Percentiles rank a stretch among this genome's conserved stretches.
These are phyloP conservation scores for Salarias fasciatus DNA, from an alignment of 2,797 vertebrate species.

Conservation along the genomic window DNA sequence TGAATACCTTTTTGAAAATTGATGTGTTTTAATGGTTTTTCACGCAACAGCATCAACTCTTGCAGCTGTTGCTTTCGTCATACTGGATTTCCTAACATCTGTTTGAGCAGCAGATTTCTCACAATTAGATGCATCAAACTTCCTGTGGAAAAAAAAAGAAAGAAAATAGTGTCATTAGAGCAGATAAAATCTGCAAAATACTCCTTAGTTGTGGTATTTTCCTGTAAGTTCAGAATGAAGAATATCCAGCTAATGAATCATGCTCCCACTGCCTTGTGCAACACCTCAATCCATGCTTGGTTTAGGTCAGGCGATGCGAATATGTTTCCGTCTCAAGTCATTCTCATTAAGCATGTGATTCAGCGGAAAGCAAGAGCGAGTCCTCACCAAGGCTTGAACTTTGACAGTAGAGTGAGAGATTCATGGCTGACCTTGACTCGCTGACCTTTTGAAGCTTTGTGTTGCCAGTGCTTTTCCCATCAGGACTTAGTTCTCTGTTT, in stretches of 20 bases:
- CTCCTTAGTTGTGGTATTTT: constrained; percentile 33
- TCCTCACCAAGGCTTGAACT: constrained; percentile 68
- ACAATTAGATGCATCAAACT: constrained; percentile 45
- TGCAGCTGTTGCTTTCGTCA: constrained; percentile 66
- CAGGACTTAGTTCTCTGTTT: background rate
- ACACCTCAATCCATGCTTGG: constrained; percentile 36
- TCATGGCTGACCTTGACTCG: constrained; percentile 47
- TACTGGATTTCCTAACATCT: constrained; percentile 56
- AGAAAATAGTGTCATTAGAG: constrained; percentile 2
- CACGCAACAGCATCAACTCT: constrained; percentile 31
- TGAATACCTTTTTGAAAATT: no score
- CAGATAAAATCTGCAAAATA: constrained; percentile 30
- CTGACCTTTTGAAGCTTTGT: constrained; percentile 33
- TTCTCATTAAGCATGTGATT: constrained; percentile 52
- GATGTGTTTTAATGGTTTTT: constrained; percentile 42
- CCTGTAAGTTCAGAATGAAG: constrained; percentile 24
- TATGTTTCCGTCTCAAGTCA: constrained; percentile 45
- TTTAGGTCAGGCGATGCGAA: constrained; percentile 32
- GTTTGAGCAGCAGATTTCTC: constrained; percentile 48
- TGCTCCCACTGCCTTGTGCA: constrained; percentile 43
- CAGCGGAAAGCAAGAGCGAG: constrained; percentile 50
- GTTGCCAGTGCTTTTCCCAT: constrained; percentile 6
- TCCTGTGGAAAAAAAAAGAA: constrained; percentile 27
- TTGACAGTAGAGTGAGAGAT: constrained; percentile 71
- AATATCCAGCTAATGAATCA: constrained; percentile 39